Evolutionary conservation across 2,888 invertebrate species (phyloP).

Genomic region (Drosophila imparisetae): DNA sequence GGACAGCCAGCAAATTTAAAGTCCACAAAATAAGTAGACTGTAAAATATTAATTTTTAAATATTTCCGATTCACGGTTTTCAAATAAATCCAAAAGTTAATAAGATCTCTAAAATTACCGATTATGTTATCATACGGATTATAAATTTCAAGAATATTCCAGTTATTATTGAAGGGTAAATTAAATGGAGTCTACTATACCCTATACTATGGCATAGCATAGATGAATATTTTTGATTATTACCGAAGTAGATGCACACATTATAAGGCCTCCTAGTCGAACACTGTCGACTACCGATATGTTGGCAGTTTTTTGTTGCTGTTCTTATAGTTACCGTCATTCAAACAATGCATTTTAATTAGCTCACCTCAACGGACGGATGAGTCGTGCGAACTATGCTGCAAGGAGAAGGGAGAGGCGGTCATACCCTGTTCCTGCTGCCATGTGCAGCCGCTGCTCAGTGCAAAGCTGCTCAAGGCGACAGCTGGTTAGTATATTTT

Average conservation of each 20-base stretch:
- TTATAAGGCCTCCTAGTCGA: neutral
- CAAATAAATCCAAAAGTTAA: neutral
- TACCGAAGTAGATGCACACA: neutral
- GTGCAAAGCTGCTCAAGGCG: slow-evolving; percentile 58
- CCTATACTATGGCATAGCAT: neutral
- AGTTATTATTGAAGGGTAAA: neutral
- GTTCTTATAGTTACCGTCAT: slow-evolving; percentile 28
- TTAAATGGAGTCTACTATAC: neutral
- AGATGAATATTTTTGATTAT: neutral
- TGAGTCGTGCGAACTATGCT: slow-evolving; percentile 54
- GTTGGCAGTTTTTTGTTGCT: slow-evolving; percentile 1
- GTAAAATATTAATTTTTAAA: neutral
- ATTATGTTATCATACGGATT: neutral
- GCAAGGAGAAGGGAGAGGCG: slow-evolving; percentile 34
- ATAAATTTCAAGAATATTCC: neutral
- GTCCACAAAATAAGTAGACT: neutral
- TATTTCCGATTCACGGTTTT: neutral
- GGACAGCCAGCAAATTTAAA: neutral
- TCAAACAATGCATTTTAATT: slow-evolving; percentile 74
- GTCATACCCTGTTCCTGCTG: slow-evolving; percentile 47
- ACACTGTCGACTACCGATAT: neutral
- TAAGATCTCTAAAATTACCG: neutral
- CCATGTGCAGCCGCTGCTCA: slow-evolving; percentile 59
- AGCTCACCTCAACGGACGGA: slow-evolving; percentile 51
- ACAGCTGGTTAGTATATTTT: slow-evolving; percentile 66